Percentiles rank a stretch among this genome's conserved stretches.
Evolutionary conservation across 1,140 invertebrate genomes (phyloP).

Genomic region (Drosophila sp.): DNA sequence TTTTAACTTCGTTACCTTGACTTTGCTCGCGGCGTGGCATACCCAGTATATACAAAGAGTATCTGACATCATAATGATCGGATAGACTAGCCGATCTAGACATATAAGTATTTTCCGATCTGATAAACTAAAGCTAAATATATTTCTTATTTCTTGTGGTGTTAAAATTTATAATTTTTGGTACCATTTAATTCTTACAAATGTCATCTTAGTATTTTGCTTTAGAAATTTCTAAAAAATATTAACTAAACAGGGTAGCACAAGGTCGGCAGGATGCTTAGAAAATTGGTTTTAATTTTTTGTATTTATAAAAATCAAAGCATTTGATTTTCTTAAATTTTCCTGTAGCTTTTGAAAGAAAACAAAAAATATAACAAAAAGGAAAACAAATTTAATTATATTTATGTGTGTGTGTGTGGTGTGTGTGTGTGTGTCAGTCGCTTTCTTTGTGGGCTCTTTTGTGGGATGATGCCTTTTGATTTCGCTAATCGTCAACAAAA

Average conservation of each 20-base stretch:
- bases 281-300: not conserved
- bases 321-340: conserved; percentile 14
- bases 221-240: too few relatives aligned
- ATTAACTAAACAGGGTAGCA: too few relatives aligned
- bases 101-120: too few relatives aligned
- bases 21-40: not conserved
- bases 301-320: conserved; percentile 1
- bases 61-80: too few relatives aligned
- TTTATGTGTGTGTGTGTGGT: conserved; percentile 23
- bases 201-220: too few relatives aligned
- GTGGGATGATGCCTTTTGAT: conserved; percentile 67
- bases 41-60: not conserved
- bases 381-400: conserved; percentile 36
- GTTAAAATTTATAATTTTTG: too few relatives aligned
- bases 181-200: too few relatives aligned
- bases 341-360: conserved; percentile 4
- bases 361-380: conserved; percentile 23
- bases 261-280: too few relatives aligned
- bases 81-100: too few relatives aligned
- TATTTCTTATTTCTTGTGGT: too few relatives aligned
- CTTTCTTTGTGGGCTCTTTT: conserved; percentile 61
- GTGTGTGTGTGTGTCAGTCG: conserved; percentile 42
- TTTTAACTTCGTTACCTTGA: conserved; percentile 3
- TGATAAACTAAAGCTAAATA: too few relatives aligned
- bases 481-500: conserved; percentile 76